Evolutionary conservation across 2,888 invertebrate species (phyloP), one percentile per base, ranked within the genome.

Genomic region (Rhabditoides inermis): DNA sequence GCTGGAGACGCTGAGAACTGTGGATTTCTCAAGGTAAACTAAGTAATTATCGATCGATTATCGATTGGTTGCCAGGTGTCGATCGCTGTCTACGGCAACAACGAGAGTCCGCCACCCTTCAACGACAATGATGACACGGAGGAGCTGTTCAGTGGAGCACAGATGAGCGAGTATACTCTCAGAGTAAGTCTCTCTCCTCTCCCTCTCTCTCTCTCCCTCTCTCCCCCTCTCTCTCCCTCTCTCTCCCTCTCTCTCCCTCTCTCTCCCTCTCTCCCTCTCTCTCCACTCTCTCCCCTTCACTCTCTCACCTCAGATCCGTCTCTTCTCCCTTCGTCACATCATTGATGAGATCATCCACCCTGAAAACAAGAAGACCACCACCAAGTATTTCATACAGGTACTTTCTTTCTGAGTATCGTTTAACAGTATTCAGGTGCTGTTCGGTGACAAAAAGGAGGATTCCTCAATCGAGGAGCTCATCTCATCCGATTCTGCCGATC

Each of bases 71-170:
- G 20, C 23, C 25, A 61, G 58, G 49, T 60, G 12, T 63, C 65
- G 12, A 51, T 65, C 7, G 53, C 58, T 12, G 58, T 69, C 30
- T 68, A 60, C 45, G 61, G 63, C 23, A 45, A 49, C n/a, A 55
- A 59, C 30, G 66, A 66, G 45, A 54, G 55, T 12, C 68, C 69
- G 1, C 57, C 57, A 15, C 61, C 63, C 20, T 50, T 56, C 28
- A 50, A 56, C 39, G 62, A 58, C 32, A 60, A 62, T 36, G 58
- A 60, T 30, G 60, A 56, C 7, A 56, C 53, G 7, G 65, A 68
- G 18, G 61, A 66, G 30, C 55, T 69, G 7, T 66, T 68, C 61
- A 63, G 60, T 41, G 61, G 62, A 27, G 64, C 65, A 3, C 68
- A 66, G 50, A 41, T 68, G 12, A 51, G 45, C 18, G 60, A 64